A percentile compares a stretch with the other conserved stretches of the same genome.
Conservation (phyloP, 2,797 vertebrate genomes). For the Falco naumanni region DNA sequence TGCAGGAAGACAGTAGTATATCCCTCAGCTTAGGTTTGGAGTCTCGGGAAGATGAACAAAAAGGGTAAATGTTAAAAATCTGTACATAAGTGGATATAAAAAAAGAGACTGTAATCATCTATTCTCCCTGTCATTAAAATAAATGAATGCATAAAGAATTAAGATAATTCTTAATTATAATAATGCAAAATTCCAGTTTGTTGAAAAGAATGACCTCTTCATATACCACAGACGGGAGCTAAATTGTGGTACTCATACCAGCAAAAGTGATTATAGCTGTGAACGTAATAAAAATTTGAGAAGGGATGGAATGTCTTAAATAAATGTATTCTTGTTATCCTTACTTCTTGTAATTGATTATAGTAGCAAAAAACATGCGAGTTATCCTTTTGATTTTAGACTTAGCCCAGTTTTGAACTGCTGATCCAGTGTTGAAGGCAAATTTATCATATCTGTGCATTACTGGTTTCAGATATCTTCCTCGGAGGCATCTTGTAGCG, state of each 20-base stretch:
- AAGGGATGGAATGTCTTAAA: not conserved
- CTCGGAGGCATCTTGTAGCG: not conserved
- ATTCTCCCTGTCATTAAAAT: not conserved
- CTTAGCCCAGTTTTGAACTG: not conserved
- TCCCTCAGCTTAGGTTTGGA: not conserved
- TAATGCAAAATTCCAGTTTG: not conserved
- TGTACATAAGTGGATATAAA: not conserved
- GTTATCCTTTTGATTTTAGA: slow-evolving; percentile 6
- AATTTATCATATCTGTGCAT: not conserved
- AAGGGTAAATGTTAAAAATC: not conserved
- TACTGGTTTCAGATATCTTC: not conserved
- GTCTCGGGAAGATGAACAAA: not conserved
- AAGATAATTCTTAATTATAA: no score
- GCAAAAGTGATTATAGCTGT: not conserved
- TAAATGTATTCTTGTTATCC: not conserved
- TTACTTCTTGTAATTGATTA: not conserved
- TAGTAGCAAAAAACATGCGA: not conserved
- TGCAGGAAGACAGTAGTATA: not conserved
- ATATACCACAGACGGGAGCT: not conserved
- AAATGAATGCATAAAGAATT: not conserved
- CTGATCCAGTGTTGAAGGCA: not conserved
- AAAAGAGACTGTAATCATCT: not conserved
- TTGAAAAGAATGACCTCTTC: not conserved
- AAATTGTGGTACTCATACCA: not conserved
- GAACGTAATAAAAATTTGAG: not conserved